Percentiles rank a stretch among this genome's conserved stretches.
These are phyloP conservation scores for Aleadryas rufinucha DNA, from an alignment of 2,113 vertebrate species.

Conservation along the genomic window DNA sequence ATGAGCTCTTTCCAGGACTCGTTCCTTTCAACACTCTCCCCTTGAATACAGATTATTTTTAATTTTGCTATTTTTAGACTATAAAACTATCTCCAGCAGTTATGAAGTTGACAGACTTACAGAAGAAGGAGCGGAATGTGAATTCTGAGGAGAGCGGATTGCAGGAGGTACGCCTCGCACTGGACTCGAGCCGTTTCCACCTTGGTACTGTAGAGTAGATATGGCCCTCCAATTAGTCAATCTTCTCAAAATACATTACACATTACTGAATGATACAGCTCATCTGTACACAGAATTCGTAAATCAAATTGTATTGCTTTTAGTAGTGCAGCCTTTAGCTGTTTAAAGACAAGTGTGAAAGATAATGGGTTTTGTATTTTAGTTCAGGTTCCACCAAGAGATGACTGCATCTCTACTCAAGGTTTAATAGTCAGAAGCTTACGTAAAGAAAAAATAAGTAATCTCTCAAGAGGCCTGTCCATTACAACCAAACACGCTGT, in stretches of 20 bases:
- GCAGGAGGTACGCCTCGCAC: conserved; percentile 90
- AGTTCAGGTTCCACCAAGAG: background rate
- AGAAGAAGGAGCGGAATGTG: conserved; percentile 92
- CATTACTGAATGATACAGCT: background rate
- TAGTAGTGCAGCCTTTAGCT: background rate
- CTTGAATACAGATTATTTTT: background rate
- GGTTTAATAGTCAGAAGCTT: background rate
- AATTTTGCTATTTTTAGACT: background rate
- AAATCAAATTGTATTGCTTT: background rate
- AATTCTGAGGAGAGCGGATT: conserved; percentile 96
- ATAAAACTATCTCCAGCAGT: background rate
- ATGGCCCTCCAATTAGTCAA: background rate
- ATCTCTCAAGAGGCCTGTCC: background rate
- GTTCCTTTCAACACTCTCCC: background rate
- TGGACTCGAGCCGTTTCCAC: conserved; percentile 96
- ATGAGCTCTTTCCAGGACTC: background rate
- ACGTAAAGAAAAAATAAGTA: background rate
- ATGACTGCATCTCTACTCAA: background rate
- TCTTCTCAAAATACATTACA: background rate
- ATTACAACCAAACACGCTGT: background rate
- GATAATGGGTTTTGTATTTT: background rate
- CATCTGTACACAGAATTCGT: background rate
- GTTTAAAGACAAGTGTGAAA: background rate
- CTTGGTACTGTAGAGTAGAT: conserved; percentile 83
- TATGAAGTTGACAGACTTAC: conserved; percentile 72